A percentile compares a stretch with the other conserved stretches of the same genome.
phyloP scores from a whole-genome alignment of 2,888 invertebrate genomes.

The Strigamia maritima region DNA sequence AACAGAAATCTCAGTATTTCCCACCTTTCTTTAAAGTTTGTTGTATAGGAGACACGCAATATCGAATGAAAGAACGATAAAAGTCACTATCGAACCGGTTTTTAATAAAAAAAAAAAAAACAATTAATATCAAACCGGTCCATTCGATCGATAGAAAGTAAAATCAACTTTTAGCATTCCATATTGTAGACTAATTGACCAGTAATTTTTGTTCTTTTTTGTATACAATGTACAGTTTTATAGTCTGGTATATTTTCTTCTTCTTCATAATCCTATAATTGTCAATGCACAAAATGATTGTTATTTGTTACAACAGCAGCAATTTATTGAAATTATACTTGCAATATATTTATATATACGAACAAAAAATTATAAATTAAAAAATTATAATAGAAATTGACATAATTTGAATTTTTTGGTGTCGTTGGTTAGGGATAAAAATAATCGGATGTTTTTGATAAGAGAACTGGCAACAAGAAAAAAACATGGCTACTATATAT shows the following conservation, averaged over 20 bases:
- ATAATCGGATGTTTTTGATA: background rate
- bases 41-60: background rate
- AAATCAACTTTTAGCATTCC: conserved; percentile 26
- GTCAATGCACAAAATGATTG: conserved; percentile 1
- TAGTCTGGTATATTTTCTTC: background rate
- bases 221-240: conserved; percentile 32
- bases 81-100: background rate
- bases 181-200: background rate
- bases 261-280: background rate
- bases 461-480: background rate
- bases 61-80: background rate
- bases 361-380: background rate
- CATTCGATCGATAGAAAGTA: background rate
- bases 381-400: background rate
- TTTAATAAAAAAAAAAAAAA: background rate
- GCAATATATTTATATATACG: background rate
- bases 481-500: background rate
- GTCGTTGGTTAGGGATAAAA: background rate
- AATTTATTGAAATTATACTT: background rate
- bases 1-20: conserved; percentile 31
- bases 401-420: background rate
- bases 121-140: background rate
- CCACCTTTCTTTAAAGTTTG: background rate
- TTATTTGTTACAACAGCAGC: background rate
- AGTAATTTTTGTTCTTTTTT: conserved; percentile 1